Evolutionary conservation across 1,140 invertebrate species (phyloP), one percentile per base, ranked within the genome.

Genomic region (Onthophagus taurus): DNA sequence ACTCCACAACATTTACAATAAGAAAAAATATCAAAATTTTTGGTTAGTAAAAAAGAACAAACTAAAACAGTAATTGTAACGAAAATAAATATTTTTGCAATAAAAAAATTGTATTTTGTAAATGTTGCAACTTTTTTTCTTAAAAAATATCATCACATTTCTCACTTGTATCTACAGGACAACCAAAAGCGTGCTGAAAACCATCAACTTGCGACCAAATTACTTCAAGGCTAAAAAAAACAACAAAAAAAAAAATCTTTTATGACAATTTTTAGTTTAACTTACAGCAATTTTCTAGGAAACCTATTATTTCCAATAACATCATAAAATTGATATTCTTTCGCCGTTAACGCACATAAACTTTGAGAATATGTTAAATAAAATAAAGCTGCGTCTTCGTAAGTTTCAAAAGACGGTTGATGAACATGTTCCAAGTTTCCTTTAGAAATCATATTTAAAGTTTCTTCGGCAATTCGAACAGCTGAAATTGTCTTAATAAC

Each of bases 371-470:
- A 69, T 9, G 61, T 49, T 2, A 73, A 31, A 45, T 66, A 71
- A 53, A 70, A 72, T 19, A 72, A 48, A 5, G 58, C 53, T 7
- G 58, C 48, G 29, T 65, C 61, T 50, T 69, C 65, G 41, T 57
- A 64, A 29, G 51, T 51, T 37, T 72, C 68, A 44, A 73, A 52
- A 2, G 61, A 63, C 9, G 70, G 67, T 35, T 68, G 66, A 50
- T 69, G 68, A 4, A 57, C 54, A 46, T 69, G 62, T 49, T 47
- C 4, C 31, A 6, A 17, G 47, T 47, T 17, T 34, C 23, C 23
- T 26, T 26, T 6, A 47, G 12, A 46, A 0, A 55, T 42, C 8
- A 23, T 9, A 47, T 46, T 11, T 11, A 34, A 33, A 24, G 45
- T 50, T 44, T 49, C 54, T 35, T 50, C 30, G 16, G 61, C 50